Percentiles rank a stretch among this genome's conserved stretches.
Evolutionary conservation across 1,140 invertebrate genomes (phyloP).

Genomic region (Ostrea edulis): DNA sequence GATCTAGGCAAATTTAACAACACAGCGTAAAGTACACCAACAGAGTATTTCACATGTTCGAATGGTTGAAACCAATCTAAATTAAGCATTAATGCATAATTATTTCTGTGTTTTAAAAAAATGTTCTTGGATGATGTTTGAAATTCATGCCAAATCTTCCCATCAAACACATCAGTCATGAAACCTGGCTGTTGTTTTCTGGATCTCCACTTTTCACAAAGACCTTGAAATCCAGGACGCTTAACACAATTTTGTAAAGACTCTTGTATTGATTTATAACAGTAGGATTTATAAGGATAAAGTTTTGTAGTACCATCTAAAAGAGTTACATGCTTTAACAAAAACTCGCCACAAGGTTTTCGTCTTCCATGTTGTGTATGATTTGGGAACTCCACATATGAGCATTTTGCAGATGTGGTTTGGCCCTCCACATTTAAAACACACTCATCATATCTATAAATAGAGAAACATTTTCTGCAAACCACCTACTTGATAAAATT

Average conservation of each 20-base stretch:
- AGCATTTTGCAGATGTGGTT: slow-evolving; percentile 37
- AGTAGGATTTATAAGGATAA: slow-evolving; percentile 52
- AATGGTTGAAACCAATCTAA: slow-evolving; percentile 51
- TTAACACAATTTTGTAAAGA: slow-evolving; percentile 43
- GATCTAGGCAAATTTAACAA: slow-evolving; percentile 36
- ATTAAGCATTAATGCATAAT: slow-evolving; percentile 48
- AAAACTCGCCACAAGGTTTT: slow-evolving; percentile 14
- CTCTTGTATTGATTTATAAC: slow-evolving; percentile 48
- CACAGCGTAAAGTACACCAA: slow-evolving; percentile 49
- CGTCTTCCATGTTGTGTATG: slow-evolving; percentile 20
- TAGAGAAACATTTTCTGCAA: slow-evolving; percentile 54
- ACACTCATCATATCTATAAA: slow-evolving; percentile 51
- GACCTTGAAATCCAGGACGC: slow-evolving; percentile 44
- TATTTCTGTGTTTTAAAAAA: slow-evolving; percentile 3
- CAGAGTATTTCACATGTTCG: slow-evolving; percentile 47
- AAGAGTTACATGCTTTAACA: slow-evolving; percentile 41
- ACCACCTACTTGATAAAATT: slow-evolving; percentile 53
- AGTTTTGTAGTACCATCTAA: slow-evolving; percentile 28
- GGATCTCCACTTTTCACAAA: slow-evolving; percentile 48
- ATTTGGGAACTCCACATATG: slow-evolving; percentile 41
- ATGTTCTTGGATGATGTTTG: background rate
- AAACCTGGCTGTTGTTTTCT: slow-evolving; percentile 13
- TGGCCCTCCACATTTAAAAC: slow-evolving; percentile 42
- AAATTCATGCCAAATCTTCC: slow-evolving; percentile 55
- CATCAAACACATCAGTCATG: slow-evolving; percentile 57